These are phyloP conservation scores for Synergus japonicus DNA, from an alignment of 2,888 invertebrate species.

Conservation along the genomic window DNA sequence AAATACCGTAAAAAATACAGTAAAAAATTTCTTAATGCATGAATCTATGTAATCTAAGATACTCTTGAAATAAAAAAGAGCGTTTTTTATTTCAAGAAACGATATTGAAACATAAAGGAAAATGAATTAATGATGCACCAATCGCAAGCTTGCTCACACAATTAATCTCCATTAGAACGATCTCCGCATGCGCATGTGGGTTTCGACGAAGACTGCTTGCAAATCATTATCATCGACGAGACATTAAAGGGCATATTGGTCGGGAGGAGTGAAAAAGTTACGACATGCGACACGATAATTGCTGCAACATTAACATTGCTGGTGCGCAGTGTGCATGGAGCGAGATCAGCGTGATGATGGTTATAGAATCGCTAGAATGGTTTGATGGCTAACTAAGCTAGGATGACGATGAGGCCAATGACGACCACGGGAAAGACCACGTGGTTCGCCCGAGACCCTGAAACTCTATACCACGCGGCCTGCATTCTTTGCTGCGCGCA, in stretches of 20 bases:
- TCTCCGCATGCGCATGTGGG: background rate
- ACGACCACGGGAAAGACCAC: conserved; percentile 22
- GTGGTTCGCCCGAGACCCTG: conserved; percentile 45
- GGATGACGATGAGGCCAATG: conserved; percentile 5
- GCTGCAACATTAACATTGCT: background rate
- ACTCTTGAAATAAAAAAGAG: background rate
- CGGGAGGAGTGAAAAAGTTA: background rate
- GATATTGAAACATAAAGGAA: background rate
- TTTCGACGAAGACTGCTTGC: background rate
- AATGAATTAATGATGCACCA: background rate
- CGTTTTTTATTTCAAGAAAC: background rate
- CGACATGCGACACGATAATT: background rate
- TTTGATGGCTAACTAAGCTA: background rate
- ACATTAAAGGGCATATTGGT: conserved; percentile 11
- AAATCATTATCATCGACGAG: background rate
- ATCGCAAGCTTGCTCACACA: background rate
- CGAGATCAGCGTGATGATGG: background rate
- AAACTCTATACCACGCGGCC: conserved; percentile 33
- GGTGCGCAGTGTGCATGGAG: background rate
- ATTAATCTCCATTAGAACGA: background rate
- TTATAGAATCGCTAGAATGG: background rate
- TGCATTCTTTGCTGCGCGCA: background rate
- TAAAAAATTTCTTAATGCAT: background rate
- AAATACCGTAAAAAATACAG: background rate
- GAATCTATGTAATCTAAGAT: too few relatives aligned